phyloP scores from a whole-genome alignment of 2,888 invertebrate species.

The Clanis bilineata region DNA sequence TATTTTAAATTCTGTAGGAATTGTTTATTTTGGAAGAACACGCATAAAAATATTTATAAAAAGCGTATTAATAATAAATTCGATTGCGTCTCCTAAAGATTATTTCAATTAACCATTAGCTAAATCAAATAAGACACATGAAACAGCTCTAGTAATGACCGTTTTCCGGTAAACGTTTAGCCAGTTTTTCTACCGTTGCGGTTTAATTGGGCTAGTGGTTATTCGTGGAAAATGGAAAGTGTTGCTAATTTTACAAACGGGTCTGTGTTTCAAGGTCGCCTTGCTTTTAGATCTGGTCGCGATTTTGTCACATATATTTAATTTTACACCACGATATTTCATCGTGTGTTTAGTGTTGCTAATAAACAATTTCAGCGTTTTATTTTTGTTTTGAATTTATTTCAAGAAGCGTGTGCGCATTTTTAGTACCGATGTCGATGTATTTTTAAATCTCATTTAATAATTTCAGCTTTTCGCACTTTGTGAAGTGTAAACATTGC shows the following conservation, averaged over 20 bases:
- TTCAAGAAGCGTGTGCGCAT: background rate
- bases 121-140: background rate
- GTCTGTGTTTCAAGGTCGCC: conserved; percentile 15
- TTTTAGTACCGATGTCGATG: background rate
- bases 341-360: conserved; percentile 7
- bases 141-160: background rate
- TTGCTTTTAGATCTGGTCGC: background rate
- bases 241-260: conserved; percentile 17
- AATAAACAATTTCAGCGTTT: background rate
- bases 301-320: background rate
- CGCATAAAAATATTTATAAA: no score
- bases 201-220: conserved; percentile 13
- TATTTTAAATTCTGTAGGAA: no score
- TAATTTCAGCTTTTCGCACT: background rate
- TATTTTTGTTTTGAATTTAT: conserved; percentile 9
- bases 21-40: no score
- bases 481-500: background rate
- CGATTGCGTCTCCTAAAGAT: background rate
- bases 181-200: conserved; percentile 2
- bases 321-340: conserved; percentile 19
- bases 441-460: background rate
- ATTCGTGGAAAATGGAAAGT: conserved; percentile 16
- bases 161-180: conserved; percentile 12
- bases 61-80: no score
- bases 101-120: background rate